Evolutionary conservation across 2,888 invertebrate genomes (phyloP).

Genomic region (Camponotus fellah): DNA sequence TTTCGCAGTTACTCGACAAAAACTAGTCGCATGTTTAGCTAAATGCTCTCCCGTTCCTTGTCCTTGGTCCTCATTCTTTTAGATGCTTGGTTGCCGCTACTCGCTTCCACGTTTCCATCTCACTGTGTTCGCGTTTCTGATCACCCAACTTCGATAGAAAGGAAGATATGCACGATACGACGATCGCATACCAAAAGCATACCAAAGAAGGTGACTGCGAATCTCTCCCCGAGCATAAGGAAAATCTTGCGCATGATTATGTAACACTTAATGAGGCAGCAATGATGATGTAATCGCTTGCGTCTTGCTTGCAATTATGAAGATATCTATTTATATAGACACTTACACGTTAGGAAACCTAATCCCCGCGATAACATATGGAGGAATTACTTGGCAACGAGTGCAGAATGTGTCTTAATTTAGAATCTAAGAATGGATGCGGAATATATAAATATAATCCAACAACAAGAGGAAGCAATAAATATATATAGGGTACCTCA

Average conservation of each 20-base stretch:
- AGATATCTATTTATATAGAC: conserved; percentile 9
- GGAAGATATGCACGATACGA: conserved; percentile 39
- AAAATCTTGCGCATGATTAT: neutral
- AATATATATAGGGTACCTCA: too few relatives aligned
- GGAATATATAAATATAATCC: neutral
- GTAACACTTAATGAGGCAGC: neutral
- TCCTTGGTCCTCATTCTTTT: conserved; percentile 76
- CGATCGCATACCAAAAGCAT: conserved; percentile 31
- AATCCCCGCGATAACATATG: neutral
- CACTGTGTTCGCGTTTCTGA: conserved; percentile 26
- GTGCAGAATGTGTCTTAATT: neutral
- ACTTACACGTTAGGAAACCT: neutral
- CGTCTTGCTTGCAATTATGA: neutral
- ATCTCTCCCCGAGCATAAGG: neutral
- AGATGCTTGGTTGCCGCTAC: conserved; percentile 54
- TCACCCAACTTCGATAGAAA: neutral
- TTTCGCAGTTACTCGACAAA: conserved; percentile 78
- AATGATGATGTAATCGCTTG: neutral
- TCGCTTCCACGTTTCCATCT: conserved; percentile 46
- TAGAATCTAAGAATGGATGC: neutral
- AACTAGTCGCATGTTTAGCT: conserved; percentile 84
- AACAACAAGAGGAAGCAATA: too few relatives aligned
- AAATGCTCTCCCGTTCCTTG: conserved; percentile 78
- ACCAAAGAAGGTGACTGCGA: conserved; percentile 31
- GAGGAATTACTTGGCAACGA: neutral